Conservation (phyloP, 2,888 invertebrate species). For the Brachylomia viminalis region DNA sequence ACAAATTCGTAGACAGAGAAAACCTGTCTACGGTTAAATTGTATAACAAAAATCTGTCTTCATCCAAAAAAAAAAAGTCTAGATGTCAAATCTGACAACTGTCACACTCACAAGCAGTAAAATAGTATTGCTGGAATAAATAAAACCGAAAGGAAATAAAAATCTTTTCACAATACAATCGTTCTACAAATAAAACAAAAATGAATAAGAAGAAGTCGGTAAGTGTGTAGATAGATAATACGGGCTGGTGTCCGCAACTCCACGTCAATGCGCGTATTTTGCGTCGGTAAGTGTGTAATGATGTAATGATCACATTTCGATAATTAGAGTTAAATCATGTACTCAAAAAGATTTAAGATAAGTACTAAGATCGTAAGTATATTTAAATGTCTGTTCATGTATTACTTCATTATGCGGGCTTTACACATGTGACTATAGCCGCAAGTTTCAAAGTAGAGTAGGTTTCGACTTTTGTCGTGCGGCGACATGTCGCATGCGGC, state of each 20-base stretch:
- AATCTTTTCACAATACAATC: not conserved
- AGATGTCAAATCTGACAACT: slow-evolving; percentile 32
- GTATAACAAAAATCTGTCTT: not conserved
- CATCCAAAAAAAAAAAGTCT: not conserved
- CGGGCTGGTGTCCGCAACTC: no score
- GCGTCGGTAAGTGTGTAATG: slow-evolving; percentile 23
- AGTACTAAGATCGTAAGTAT: no score
- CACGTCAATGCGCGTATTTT: no score
- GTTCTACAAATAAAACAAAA: slow-evolving; percentile 15
- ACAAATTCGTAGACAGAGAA: no score
- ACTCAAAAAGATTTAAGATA: not conserved
- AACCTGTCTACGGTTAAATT: no score
- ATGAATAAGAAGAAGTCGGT: slow-evolving; percentile 28
- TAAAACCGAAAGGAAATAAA: not conserved
- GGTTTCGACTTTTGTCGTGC: slow-evolving; percentile 36
- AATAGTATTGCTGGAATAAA: not conserved
- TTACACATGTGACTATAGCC: no score
- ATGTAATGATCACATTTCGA: not conserved
- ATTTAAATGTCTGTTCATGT: no score
- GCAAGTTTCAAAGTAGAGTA: no score
- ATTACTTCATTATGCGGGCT: no score
- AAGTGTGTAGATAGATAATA: no score
- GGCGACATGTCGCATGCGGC: slow-evolving; percentile 30
- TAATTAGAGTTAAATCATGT: not conserved
- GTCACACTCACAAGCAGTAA: not conserved